Conservation (phyloP, 2,888 invertebrate genomes). For the Tenthredo distinguenda region DNA sequence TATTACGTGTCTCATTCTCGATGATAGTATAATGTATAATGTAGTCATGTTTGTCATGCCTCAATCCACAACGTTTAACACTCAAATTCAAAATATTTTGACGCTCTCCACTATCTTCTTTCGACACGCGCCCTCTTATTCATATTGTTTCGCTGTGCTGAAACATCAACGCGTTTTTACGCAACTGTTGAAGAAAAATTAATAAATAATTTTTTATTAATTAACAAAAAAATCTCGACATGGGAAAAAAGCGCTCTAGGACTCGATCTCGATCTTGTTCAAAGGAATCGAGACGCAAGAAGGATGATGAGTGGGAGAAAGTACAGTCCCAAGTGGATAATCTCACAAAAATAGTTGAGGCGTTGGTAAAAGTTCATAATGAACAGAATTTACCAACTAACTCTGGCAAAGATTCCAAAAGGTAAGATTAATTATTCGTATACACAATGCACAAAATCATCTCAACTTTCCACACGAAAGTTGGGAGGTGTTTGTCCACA, state of each 20-base stretch:
- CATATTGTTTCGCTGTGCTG: constrained; percentile 52
- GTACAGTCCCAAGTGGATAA: constrained; percentile 51
- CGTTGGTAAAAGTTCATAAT: background rate
- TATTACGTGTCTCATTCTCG: constrained; percentile 41
- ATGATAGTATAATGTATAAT: constrained; percentile 50
- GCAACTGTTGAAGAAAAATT: too few species aligned
- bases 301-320: constrained; percentile 21
- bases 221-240: too few species aligned
- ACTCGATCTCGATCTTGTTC: constrained; percentile 51
- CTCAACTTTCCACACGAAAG: constrained; percentile 55
- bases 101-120: constrained; percentile 18
- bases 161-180: constrained; percentile 37
- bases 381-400: too few species aligned
- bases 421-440: too few species aligned
- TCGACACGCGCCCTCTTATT: background rate
- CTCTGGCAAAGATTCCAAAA: too few species aligned
- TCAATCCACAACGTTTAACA: constrained; percentile 40
- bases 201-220: too few species aligned
- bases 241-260: constrained; percentile 45
- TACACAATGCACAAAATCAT: too few species aligned
- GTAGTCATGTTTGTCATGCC: constrained; percentile 52
- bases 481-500: constrained; percentile 51
- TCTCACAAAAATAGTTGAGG: constrained; percentile 51
- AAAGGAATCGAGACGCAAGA: constrained; percentile 44
- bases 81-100: constrained; percentile 20